Evolutionary conservation across 2,113 vertebrate genomes (phyloP).

Genomic region (Oncorhynchus tshawytscha): DNA sequence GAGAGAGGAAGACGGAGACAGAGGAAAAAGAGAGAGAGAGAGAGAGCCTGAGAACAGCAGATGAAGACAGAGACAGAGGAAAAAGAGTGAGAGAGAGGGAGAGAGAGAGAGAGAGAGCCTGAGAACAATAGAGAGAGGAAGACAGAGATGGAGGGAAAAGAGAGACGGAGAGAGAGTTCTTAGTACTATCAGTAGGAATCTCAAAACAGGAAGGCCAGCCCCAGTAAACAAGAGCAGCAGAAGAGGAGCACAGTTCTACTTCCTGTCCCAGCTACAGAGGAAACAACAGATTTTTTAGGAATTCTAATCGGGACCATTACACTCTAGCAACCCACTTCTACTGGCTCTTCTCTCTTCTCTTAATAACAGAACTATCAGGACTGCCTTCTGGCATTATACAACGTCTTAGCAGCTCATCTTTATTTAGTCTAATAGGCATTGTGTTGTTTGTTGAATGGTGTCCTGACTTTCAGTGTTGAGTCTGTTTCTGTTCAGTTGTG

Average conservation of each 20-base stretch:
- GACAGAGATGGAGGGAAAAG: not conserved
- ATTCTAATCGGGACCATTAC: slow-evolving; percentile 63
- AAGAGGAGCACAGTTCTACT: slow-evolving; percentile 69
- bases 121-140: not conserved
- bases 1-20: no score
- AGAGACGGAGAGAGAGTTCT: not conserved
- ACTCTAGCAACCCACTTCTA: not conserved
- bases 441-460: not conserved
- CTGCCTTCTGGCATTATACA: not conserved
- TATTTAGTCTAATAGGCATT: not conserved
- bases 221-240: slow-evolving; percentile 73
- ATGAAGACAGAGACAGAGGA: not conserved
- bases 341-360: not conserved
- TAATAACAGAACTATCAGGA: not conserved
- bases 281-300: slow-evolving; percentile 77
- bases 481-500: not conserved
- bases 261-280: slow-evolving; percentile 67
- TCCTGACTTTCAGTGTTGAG: not conserved
- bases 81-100: no score
- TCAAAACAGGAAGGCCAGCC: slow-evolving; percentile 76
- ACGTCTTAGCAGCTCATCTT: not conserved
- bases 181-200: slow-evolving; percentile 69
- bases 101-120: not conserved
- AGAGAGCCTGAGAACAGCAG: not conserved
- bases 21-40: not conserved